Base-by-base conservation (phyloP, 2,113 vertebrate genomes). In the Agapornis roseicollis region DNA sequence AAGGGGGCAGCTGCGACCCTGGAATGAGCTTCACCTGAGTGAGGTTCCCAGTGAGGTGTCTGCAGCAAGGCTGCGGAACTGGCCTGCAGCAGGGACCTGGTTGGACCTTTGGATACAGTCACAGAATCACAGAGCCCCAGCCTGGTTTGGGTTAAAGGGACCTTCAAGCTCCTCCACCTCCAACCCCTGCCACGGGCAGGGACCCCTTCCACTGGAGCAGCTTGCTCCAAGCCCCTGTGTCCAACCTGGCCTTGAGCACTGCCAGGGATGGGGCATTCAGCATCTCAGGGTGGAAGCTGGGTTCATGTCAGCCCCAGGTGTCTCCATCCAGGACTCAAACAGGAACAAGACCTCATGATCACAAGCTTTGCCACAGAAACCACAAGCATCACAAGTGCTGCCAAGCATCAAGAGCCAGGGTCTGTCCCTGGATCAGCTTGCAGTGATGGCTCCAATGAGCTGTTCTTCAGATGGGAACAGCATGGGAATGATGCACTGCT, bases 1-100 rank as follows among this genome's bases (percentile, higher is more conserved):
- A 91, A 95, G 88, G 77, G 96, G 94, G 85, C 97, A 97, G 96
- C 96, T 97, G 96, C 60, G 89, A 52, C 61, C 88, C 83, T 93
- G 95, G 95, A 90, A 94, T 64, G 93, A 94, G 72, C 95, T 80
- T 35, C 90, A 89, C 58, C 85, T 15, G 68, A 90, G 87, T 18
- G 91, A 94, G 85, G 81, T 94, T 94, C 96, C 96, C 91, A 79
- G 65, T 81, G 92, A 88, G 28, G 44, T 65, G 90, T 52, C 87
- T 28, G 28, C 58, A 9, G 85, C n/a, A n/a, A n/a, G n/a, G n/a
- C n/a, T 1, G 0, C n/a, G 82, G 46, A 94, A 37, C 41, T 10
- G 47, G 65, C 29, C 0, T 31, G 89, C 58, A 28, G 79, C 76
- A 78, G 10, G 7, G n/a, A 42, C 58, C 64, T 83, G 50, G 9